Percentiles rank a stretch among this genome's conserved stretches.
Evolutionary conservation across 2,888 invertebrate genomes (phyloP).

Genomic region (Drosophila glabriapex): DNA sequence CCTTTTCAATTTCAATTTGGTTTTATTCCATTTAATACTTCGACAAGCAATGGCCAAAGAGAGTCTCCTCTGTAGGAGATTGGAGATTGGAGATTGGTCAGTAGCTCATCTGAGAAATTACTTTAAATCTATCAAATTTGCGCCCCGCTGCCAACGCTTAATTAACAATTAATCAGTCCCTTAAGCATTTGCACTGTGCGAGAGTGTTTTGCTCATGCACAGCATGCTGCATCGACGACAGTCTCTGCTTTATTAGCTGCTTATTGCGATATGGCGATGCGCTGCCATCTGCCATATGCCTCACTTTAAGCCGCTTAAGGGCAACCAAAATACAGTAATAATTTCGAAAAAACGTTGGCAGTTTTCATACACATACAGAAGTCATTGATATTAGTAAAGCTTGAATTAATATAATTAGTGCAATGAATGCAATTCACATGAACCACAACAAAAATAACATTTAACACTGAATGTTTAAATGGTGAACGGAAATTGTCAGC

Average conservation of each 20-base stretch:
- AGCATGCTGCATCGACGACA: conserved; percentile 4
- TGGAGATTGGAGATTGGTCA: neutral
- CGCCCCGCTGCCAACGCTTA: conserved; percentile 41
- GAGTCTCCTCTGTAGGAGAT: conserved; percentile 12
- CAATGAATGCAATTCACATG: conserved; percentile 54
- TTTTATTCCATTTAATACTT: conserved; percentile 76
- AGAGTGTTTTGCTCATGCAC: conserved; percentile 47
- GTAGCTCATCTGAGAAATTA: conserved; percentile 56
- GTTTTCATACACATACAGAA: conserved; percentile 20
- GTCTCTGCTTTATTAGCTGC: conserved; percentile 54
- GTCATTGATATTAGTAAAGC: conserved; percentile 61
- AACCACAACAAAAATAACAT: neutral
- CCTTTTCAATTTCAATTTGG: conserved; percentile 78
- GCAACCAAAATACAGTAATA: conserved; percentile 13
- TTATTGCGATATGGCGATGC: conserved; percentile 22
- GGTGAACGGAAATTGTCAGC: conserved; percentile 67
- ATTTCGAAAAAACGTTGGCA: conserved; percentile 1
- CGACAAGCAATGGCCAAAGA: conserved; percentile 27
- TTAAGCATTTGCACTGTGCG: conserved; percentile 12
- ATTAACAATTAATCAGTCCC: conserved; percentile 54
- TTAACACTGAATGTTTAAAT: conserved; percentile 13
- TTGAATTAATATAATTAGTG: conserved; percentile 74
- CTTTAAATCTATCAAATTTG: conserved; percentile 65
- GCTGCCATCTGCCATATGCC: conserved; percentile 1
- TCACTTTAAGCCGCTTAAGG: conserved; percentile 45